Percentiles rank a stretch among this genome's conserved stretches.
phyloP scores from a whole-genome alignment of 53 echinoderm and acorn worm genomes.

The Luidia sarsii region DNA sequence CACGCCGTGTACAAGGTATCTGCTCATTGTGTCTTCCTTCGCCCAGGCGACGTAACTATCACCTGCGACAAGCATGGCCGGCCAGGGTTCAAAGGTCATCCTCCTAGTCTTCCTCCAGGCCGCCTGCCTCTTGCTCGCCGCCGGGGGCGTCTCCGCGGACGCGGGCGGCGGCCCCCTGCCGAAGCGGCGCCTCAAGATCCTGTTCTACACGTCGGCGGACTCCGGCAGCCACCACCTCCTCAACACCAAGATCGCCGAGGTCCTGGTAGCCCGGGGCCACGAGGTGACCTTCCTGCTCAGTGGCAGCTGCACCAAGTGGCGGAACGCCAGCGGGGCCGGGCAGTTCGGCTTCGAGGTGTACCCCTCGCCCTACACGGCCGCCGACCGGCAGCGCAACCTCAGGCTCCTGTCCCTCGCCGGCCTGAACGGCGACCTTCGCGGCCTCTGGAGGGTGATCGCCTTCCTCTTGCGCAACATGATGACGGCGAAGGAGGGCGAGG shows the following conservation, averaged over 20 bases:
- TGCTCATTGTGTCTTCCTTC: no score
- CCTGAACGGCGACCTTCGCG: neutral
- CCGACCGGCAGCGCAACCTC: constrained; percentile 8
- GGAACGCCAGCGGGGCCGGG: constrained; percentile 29
- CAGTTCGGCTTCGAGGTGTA: constrained; percentile 22
- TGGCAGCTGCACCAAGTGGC: constrained; percentile 42
- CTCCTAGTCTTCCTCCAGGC: no score
- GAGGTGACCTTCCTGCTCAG: constrained; percentile 51
- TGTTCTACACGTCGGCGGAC: constrained; percentile 33
- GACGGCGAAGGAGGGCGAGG: neutral
- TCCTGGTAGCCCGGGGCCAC: constrained; percentile 16
- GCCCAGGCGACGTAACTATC: no score
- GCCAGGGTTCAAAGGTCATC: no score
- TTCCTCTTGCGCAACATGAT: neutral
- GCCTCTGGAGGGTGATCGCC: neutral
- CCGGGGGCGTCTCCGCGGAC: no score
- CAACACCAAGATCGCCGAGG: constrained; percentile 23
- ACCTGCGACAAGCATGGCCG: no score
- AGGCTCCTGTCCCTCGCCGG: neutral
- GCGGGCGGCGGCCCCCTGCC: no score
- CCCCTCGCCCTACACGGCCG: constrained; percentile 4
- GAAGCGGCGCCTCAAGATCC: constrained; percentile 11
- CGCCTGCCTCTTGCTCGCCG: no score
- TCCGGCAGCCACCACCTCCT: constrained; percentile 35
- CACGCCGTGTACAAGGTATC: no score